Conservation (phyloP, 92 coral and sea anemone genomes). For the Paramuricea clavata region DNA sequence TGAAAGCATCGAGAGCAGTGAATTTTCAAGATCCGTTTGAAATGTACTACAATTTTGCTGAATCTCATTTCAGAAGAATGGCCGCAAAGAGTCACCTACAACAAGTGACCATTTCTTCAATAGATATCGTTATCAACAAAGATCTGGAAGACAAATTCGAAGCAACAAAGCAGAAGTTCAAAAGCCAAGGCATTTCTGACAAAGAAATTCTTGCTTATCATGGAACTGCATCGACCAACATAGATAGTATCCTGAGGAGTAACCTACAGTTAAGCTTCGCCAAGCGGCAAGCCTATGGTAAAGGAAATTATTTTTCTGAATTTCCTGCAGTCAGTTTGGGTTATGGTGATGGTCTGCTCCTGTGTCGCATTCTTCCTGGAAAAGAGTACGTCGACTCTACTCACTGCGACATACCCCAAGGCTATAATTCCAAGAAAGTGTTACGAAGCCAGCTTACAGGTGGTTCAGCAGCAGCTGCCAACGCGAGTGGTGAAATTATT, state of each 20-base stretch:
- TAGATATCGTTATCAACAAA: slow-evolving; percentile 52
- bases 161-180: slow-evolving; percentile 27
- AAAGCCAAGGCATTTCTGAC: slow-evolving; percentile 27
- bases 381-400: neutral
- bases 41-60: slow-evolving; percentile 38
- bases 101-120: slow-evolving; percentile 7
- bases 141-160: slow-evolving; percentile 44
- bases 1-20: slow-evolving; percentile 34
- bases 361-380: slow-evolving; percentile 35
- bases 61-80: slow-evolving; percentile 32
- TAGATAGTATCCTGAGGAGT: slow-evolving; percentile 40
- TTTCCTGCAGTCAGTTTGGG: slow-evolving; percentile 14
- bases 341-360: slow-evolving; percentile 29
- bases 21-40: slow-evolving; percentile 49
- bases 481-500: slow-evolving; percentile 18
- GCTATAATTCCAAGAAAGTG: slow-evolving; percentile 6
- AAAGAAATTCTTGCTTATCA: slow-evolving; percentile 56
- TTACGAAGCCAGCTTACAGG: neutral
- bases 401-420: neutral
- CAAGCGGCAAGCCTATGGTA: slow-evolving; percentile 37
- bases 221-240: slow-evolving; percentile 16
- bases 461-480: neutral
- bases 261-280: slow-evolving; percentile 44
- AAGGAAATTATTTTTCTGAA: slow-evolving; percentile 52
- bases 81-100: neutral